Conservation (phyloP, 2,888 invertebrate genomes). For the Perdita meconis region DNA sequence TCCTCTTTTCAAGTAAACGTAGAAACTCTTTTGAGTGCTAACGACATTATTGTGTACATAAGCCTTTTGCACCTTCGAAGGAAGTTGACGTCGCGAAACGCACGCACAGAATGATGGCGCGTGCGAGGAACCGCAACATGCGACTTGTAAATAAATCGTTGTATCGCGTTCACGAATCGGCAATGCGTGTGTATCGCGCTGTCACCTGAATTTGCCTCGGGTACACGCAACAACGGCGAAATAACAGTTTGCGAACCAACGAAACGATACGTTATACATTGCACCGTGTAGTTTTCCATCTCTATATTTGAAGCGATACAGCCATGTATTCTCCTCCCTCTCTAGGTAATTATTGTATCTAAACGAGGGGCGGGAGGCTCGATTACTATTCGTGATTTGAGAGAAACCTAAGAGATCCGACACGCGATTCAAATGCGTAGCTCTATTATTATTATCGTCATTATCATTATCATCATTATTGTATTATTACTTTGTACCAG, state of each 20-base stretch:
- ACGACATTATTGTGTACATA: conserved; percentile 59
- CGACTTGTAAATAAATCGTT: conserved; percentile 60
- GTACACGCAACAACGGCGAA: not conserved
- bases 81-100: not conserved
- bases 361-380: conserved; percentile 22
- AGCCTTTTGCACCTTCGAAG: conserved; percentile 50
- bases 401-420: conserved; percentile 9
- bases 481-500: conserved; percentile 40
- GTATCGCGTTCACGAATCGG: conserved; percentile 53
- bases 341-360: conserved; percentile 30
- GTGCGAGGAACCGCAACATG: conserved; percentile 25
- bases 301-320: not conserved
- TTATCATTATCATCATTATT: conserved; percentile 28
- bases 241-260: conserved; percentile 2
- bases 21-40: conserved; percentile 39
- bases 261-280: not conserved
- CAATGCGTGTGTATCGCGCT: conserved; percentile 55
- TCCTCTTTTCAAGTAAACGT: conserved; percentile 9
- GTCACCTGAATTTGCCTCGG: conserved; percentile 41
- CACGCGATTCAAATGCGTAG: conserved; percentile 17
- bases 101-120: conserved; percentile 18
- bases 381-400: conserved; percentile 14
- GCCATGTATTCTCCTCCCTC: not conserved
- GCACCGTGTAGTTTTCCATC: conserved; percentile 1
- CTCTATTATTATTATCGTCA: conserved; percentile 28